Conservation (phyloP, 2,797 vertebrate genomes). For the Antrozous pallidus region DNA sequence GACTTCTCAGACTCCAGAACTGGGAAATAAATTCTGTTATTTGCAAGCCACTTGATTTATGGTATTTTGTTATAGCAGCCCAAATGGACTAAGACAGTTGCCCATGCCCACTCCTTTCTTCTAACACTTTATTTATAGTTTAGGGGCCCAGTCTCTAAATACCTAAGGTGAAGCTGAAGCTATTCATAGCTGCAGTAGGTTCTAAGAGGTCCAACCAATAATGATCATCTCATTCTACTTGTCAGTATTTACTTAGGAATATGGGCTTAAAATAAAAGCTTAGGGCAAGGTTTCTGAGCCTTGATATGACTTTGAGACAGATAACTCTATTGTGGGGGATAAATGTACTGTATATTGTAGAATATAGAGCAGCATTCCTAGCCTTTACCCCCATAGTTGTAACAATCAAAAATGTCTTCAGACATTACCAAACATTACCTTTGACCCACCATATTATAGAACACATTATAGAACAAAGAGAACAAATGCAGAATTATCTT, state of each 20-base stretch:
- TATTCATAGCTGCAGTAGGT: neutral
- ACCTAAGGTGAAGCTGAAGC: neutral
- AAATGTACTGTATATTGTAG: neutral
- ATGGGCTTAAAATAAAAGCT: conserved; percentile 5
- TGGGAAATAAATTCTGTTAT: neutral
- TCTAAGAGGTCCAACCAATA: conserved; percentile 28
- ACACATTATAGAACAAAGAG: neutral
- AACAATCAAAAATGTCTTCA: neutral
- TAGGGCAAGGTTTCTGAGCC: neutral
- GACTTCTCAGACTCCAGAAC: neutral
- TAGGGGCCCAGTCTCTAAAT: neutral
- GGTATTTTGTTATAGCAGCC: neutral
- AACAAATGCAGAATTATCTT: conserved; percentile 5
- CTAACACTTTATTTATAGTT: neutral
- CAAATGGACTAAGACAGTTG: neutral
- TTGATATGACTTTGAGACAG: neutral
- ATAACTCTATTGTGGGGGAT: neutral
- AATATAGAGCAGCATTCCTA: neutral
- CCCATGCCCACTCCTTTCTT: neutral
- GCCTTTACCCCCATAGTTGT: neutral
- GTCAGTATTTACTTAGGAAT: conserved; percentile 1
- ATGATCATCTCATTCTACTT: neutral
- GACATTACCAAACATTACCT: neutral
- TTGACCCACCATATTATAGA: neutral
- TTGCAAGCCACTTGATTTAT: neutral